Evolutionary conservation across 2,113 vertebrate genomes (phyloP).

Genomic region (Baryphthengus martii): DNA sequence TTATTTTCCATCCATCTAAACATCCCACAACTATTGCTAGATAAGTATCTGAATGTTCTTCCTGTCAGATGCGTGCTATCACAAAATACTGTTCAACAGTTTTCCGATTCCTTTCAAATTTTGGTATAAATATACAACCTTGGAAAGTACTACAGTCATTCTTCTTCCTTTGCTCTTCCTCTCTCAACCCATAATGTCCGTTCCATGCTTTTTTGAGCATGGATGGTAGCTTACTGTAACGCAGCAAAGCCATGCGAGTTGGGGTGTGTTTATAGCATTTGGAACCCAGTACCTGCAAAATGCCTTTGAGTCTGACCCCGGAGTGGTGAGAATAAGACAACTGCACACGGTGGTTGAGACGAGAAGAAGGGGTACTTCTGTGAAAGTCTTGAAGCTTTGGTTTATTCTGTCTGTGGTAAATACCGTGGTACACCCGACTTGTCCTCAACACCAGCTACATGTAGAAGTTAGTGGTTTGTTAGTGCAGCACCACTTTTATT

Average conservation of each 20-base stretch:
- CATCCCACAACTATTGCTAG: slow-evolving; percentile 14
- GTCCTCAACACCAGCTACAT: background rate
- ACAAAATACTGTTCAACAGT: background rate
- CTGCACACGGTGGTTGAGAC: fast-evolving
- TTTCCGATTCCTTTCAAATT: background rate
- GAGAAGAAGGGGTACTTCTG: background rate
- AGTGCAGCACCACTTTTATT: background rate
- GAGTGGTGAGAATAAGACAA: background rate
- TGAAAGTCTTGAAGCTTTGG: background rate
- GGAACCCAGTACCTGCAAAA: background rate
- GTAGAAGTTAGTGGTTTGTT: background rate
- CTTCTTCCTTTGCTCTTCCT: background rate
- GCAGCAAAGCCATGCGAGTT: background rate
- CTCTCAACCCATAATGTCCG: background rate
- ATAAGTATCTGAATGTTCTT: slow-evolving; percentile 49
- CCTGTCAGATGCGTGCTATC: slow-evolving; percentile 27
- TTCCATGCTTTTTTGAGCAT: background rate
- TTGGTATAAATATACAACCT: background rate
- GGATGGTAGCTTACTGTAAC: background rate
- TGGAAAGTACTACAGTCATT: background rate
- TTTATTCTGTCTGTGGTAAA: background rate
- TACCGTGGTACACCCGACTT: background rate
- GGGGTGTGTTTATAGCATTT: background rate
- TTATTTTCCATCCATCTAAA: slow-evolving; percentile 46
- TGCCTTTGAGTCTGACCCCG: background rate